Base-by-base conservation (phyloP, 2,888 invertebrate genomes). In the Andrena camellia region DNA sequence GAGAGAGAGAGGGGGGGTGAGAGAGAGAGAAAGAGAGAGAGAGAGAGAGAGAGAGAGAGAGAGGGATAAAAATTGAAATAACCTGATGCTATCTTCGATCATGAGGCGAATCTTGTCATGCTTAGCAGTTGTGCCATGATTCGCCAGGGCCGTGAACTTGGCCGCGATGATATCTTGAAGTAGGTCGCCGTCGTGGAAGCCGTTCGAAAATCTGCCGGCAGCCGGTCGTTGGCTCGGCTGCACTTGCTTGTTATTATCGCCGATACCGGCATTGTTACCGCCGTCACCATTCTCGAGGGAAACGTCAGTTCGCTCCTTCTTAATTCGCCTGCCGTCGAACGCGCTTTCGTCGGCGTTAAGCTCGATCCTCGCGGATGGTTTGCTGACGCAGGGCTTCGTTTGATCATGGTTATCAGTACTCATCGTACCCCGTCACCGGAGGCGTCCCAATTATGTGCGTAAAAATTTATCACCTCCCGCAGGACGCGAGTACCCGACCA, bases 61-160 rank as follows among this genome's bases (percentile, higher is more conserved):
- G 29, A 29, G 13, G 42, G 23, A 60, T 33, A 70, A 50, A 20
- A 42, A 54, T 23, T 66, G 50, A 81, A 74, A 90, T 81, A 95
- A 96, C 96, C 96, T 96, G 91, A 96, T 95, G 91, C 96, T 95
- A 92, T 96, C 96, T 92, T 96, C 96, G 88, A 96, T 95, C 92
- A 96, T 95, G 92, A 95, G 95, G 89, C 96, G 96, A 94, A 96
- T 95, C 81, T 94, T 93, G 69, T 94, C 94, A 77, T 93, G 91
- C 74, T 93, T 94, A 52, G 86, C 89, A 52, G 88, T 87, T 66
- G 90, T 86, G 57, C 87, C 88, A 63, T 90, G 91, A 67, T 90
- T 91, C 50, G 88, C 84, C 76, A 90, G 86, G 73, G 88, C 90
- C 69, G 91, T 90, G 74, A 93, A 90, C 80, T 93, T 94, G 13